Evolutionary conservation across 2,113 vertebrate species (phyloP), one percentile per base, ranked within the genome.

Genomic region (Microcebus murinus): DNA sequence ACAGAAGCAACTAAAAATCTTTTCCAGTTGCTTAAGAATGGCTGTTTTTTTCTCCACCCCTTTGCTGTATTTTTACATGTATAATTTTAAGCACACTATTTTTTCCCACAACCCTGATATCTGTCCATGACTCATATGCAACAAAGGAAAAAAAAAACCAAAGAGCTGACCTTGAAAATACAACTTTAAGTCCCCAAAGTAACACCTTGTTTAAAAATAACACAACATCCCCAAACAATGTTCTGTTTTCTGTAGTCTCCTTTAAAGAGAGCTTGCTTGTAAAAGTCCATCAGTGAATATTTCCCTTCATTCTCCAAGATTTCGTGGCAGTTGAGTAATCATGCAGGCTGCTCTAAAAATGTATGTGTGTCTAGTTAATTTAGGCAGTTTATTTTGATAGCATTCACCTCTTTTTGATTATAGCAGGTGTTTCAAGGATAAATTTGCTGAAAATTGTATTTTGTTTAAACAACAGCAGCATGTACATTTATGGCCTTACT

Each of bases 341-440:
- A 96, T 34, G 80, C 90, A 77, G 65, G 39, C 96, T 98, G 97
- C 94, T 97, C 97, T 94, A 97, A 97, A 98, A 97, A 96, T 96
- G 87, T 94, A 94, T 93, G 94, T 96, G 81, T 96, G 84, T 92
- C 96, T 97, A 93, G 93, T 96, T 98, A 98, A 97, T 98, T 97
- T 85, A 97, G 91, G 97, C 91, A 95, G 95, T 97, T 96, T 97
- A 97, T 98, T 98, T 98, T 98, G 96, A 97, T 97, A 96, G 95
- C 92, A 87, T 96, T 97, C 97, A 98, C 97, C 97, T 97, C 97
- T 93, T 97, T 97, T 92, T 98, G 97, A 97, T 98, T 98, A 97
- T 95, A 97, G 97, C 98, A 98, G 97, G 98, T 98, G 98, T 98
- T 98, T 98, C 95, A 97, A 98, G 96, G 96, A 97, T 98, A 98